These are phyloP conservation scores for Alsophila aescularia DNA, from an alignment of 2,888 invertebrate species.

Conservation along the genomic window DNA sequence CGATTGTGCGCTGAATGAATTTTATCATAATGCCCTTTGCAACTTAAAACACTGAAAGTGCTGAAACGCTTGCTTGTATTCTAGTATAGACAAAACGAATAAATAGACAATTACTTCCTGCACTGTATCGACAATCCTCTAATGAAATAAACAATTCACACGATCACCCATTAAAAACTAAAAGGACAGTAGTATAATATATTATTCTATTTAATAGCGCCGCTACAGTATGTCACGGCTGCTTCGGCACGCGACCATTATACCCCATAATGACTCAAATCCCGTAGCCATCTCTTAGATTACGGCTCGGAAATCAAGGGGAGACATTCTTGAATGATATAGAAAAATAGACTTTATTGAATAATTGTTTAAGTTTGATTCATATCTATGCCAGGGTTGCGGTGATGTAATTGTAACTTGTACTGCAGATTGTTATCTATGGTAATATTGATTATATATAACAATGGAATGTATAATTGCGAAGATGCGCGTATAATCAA, in stretches of 20 bases:
- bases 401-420: constrained; percentile 23
- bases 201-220: not conserved
- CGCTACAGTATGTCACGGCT: constrained; percentile 37
- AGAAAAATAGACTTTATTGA: constrained; percentile 27
- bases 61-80: too few relatives aligned
- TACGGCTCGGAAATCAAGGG: constrained; percentile 17
- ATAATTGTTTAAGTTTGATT: constrained; percentile 30
- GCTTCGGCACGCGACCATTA: constrained; percentile 33
- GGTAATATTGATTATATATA: not conserved
- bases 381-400: constrained; percentile 43
- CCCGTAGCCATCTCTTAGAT: constrained; percentile 13
- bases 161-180: constrained; percentile 11
- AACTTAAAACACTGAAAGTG: too few relatives aligned
- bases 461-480: not conserved
- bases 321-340: constrained; percentile 14
- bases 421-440: not conserved
- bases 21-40: too few relatives aligned
- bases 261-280: constrained; percentile 29
- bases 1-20: too few relatives aligned
- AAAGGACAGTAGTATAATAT: constrained; percentile 4
- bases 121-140: too few relatives aligned
- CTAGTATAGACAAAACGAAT: too few relatives aligned
- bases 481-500: not conserved
- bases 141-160: constrained; percentile 6
- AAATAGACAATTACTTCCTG: too few relatives aligned